Conservation (phyloP, 2,797 vertebrate genomes). For the Crax fasciolata region DNA sequence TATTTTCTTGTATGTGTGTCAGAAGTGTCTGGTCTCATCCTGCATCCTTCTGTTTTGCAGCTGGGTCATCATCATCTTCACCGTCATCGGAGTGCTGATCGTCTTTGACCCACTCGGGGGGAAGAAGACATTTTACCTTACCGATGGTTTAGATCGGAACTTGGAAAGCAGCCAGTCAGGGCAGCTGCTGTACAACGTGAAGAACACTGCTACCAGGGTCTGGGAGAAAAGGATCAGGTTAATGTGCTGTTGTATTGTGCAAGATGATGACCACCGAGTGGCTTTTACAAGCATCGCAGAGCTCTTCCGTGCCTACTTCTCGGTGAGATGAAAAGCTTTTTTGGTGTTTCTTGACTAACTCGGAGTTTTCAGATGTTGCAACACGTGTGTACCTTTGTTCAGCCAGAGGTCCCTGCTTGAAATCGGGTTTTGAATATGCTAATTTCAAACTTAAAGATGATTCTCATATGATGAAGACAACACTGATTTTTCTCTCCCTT, state of each 20-base stretch:
- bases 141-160: conserved; percentile 76
- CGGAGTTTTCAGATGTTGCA: not conserved
- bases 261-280: conserved; percentile 90
- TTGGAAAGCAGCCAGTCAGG: conserved; percentile 89
- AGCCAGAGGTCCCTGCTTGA: not conserved
- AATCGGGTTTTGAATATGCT: not conserved
- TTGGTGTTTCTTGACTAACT: not conserved
- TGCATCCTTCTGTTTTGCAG: conserved; percentile 77
- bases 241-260: conserved; percentile 93
- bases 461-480: not conserved
- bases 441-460: not conserved
- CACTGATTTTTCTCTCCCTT: not conserved
- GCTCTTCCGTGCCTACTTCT: conserved; percentile 92
- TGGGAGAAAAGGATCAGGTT: conserved; percentile 94
- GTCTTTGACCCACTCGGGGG: conserved; percentile 95
- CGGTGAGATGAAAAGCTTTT: conserved; percentile 80
- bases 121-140: conserved; percentile 69
- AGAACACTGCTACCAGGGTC: conserved; percentile 89
- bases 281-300: conserved; percentile 93
- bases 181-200: conserved; percentile 90
- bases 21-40: not conserved
- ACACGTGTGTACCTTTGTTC: not conserved
- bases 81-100: conserved; percentile 87
- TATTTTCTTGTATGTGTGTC: not conserved
- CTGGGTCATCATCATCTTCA: conserved; percentile 94